phyloP scores from a whole-genome alignment of 2,888 invertebrate species.

The Drosophila barbarae region DNA sequence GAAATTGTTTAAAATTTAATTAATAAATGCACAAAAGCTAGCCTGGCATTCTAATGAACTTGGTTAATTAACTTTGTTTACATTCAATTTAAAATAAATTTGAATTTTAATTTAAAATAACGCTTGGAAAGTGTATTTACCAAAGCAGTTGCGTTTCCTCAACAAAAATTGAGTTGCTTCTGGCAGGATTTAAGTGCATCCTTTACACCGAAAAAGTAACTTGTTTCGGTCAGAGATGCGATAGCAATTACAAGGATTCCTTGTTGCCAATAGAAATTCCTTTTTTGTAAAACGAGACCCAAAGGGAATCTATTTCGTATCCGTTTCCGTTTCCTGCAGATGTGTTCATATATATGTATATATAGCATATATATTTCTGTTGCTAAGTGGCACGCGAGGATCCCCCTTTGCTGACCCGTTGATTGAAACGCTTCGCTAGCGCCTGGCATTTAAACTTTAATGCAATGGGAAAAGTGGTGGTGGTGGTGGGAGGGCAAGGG shows the following conservation, averaged over 20 bases:
- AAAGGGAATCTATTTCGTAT: slow-evolving; percentile 17
- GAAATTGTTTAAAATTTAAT: slow-evolving; percentile 5
- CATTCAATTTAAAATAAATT: background rate
- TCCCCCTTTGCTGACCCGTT: slow-evolving; percentile 31
- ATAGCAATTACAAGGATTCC: slow-evolving; percentile 7
- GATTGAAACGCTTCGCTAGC: slow-evolving; percentile 68
- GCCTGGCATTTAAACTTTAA: slow-evolving; percentile 66
- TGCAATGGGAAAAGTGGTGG: slow-evolving; percentile 49
- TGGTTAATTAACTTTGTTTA: background rate
- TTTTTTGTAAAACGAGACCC: slow-evolving; percentile 38
- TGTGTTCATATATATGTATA: background rate
- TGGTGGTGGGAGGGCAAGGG: background rate
- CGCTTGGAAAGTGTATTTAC: background rate
- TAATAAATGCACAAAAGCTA: background rate
- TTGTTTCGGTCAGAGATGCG: slow-evolving; percentile 4
- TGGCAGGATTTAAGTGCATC: background rate
- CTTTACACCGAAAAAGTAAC: slow-evolving; percentile 5
- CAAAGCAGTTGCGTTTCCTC: background rate
- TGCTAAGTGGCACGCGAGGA: slow-evolving; percentile 10
- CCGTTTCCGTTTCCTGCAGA: slow-evolving; percentile 9
- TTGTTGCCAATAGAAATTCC: slow-evolving; percentile 10
- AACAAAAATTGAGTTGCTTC: background rate
- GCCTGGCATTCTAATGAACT: background rate
- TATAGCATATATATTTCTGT: background rate
- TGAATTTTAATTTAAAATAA: background rate